A percentile compares a stretch with the other conserved stretches of the same genome.
These are phyloP conservation scores for Nerophis lumbriciformis DNA, from an alignment of 2,113 vertebrate genomes.

Conservation along the genomic window DNA sequence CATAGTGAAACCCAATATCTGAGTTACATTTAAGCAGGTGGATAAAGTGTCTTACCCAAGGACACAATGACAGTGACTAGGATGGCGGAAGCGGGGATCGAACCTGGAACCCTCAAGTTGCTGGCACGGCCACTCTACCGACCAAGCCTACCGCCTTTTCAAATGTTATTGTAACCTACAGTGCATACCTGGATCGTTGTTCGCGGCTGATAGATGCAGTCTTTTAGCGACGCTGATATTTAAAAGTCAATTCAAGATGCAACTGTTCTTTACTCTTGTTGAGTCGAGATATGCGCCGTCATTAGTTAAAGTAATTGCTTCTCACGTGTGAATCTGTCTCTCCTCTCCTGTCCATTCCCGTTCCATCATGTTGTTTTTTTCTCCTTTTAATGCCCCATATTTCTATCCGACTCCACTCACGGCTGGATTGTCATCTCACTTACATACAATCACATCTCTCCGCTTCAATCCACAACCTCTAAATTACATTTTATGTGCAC, in stretches of 20 bases:
- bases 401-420: conserved; percentile 9
- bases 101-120: no score
- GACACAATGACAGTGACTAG: no score
- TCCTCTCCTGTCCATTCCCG: conserved; percentile 14
- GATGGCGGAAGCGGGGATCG: no score
- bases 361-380: conserved; percentile 22
- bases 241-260: conserved; percentile 17
- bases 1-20: no score
- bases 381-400: conserved; percentile 8
- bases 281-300: conserved; percentile 29
- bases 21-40: no score
- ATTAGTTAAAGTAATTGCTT: conserved; percentile 56
- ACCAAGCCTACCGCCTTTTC: neutral
- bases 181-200: conserved; percentile 6
- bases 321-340: conserved; percentile 29
- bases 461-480: conserved; percentile 3
- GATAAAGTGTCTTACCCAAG: no score
- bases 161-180: conserved; percentile 6
- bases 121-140: neutral
- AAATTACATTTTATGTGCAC: conserved; percentile 1
- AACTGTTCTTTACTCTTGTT: conserved; percentile 12
- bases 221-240: conserved; percentile 23
- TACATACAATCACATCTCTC: conserved; percentile 17
- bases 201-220: conserved; percentile 17
- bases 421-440: conserved; percentile 17